Percentiles rank a stretch among this genome's conserved stretches.
phyloP scores from a whole-genome alignment of 2,113 vertebrate genomes.

The Crotophaga sulcirostris region DNA sequence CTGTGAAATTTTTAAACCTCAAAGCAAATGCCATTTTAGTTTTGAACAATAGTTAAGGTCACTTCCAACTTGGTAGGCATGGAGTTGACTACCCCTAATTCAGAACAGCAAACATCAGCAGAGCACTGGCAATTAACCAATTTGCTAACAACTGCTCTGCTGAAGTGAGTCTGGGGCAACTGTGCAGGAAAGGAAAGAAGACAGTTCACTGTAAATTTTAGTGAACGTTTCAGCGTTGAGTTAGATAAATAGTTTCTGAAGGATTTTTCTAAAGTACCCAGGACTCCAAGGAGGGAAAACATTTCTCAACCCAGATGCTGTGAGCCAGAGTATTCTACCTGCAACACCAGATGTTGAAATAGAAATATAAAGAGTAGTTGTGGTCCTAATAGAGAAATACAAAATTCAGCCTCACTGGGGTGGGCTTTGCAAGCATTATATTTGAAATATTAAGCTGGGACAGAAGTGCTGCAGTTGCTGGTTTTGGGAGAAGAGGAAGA shows the following conservation, averaged over 20 bases:
- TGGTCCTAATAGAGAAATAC: background rate
- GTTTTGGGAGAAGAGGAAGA: background rate
- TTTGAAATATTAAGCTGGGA: background rate
- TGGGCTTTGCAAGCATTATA: background rate
- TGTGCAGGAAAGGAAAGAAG: background rate
- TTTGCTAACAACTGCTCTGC: conserved; percentile 52
- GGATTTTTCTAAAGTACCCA: conserved; percentile 25
- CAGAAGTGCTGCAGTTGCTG: background rate
- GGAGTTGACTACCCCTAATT: background rate
- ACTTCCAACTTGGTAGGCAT: background rate
- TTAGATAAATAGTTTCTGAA: conserved; percentile 51
- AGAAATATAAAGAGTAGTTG: background rate
- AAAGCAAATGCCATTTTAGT: background rate
- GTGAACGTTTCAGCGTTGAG: background rate
- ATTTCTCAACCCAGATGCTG: conserved; percentile 62
- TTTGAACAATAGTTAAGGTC: background rate
- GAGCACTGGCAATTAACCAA: conserved; percentile 24
- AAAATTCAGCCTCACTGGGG: background rate
- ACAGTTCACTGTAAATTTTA: background rate
- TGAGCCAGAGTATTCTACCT: conserved; percentile 6
- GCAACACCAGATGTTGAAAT: conserved; percentile 1
- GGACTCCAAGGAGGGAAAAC: conserved; percentile 21
- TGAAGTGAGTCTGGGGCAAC: conserved; percentile 19
- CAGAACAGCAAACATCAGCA: conserved; percentile 51
- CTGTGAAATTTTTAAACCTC: background rate